Percentiles rank a stretch among this genome's conserved stretches.
phyloP scores from a whole-genome alignment of 2,888 invertebrate genomes.

The Caenorhabditis doughertyi region DNA sequence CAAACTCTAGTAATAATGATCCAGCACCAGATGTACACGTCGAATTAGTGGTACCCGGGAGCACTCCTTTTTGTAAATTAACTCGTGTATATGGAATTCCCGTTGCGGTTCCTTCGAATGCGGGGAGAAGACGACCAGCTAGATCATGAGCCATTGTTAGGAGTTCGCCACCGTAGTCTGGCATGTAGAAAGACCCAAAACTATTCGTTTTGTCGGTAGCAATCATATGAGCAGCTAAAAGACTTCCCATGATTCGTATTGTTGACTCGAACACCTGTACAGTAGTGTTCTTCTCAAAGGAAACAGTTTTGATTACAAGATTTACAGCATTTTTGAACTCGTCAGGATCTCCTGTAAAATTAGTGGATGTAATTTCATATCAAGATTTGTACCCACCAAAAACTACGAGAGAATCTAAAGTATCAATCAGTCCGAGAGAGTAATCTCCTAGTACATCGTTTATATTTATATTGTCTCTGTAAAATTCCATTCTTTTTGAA shows the following conservation, averaged over 20 bases:
- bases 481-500: slow-evolving; percentile 65
- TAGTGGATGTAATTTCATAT: background rate
- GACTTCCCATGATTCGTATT: slow-evolving; percentile 86
- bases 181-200: slow-evolving; percentile 84
- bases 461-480: slow-evolving; percentile 87
- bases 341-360: slow-evolving; percentile 81
- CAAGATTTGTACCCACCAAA: slow-evolving; percentile 61
- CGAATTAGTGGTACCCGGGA: slow-evolving; percentile 85
- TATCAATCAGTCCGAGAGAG: slow-evolving; percentile 86
- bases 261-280: slow-evolving; percentile 87
- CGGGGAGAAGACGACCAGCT: slow-evolving; percentile 86
- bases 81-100: slow-evolving; percentile 85
- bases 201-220: slow-evolving; percentile 85
- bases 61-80: slow-evolving; percentile 85
- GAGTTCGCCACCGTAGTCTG: slow-evolving; percentile 84
- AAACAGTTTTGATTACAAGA: slow-evolving; percentile 85
- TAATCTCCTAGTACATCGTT: slow-evolving; percentile 87
- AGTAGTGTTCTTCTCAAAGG: slow-evolving; percentile 86
- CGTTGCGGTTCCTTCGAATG: slow-evolving; percentile 86
- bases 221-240: slow-evolving; percentile 87
- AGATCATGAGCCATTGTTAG: slow-evolving; percentile 86
- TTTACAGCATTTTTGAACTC: slow-evolving; percentile 86
- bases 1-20: slow-evolving; percentile 86
- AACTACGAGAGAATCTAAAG: slow-evolving; percentile 86
- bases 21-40: slow-evolving; percentile 87